Evolutionary conservation across 1,140 invertebrate species (phyloP), one percentile per base, ranked within the genome.

Genomic region (Drosophila yakuba): DNA sequence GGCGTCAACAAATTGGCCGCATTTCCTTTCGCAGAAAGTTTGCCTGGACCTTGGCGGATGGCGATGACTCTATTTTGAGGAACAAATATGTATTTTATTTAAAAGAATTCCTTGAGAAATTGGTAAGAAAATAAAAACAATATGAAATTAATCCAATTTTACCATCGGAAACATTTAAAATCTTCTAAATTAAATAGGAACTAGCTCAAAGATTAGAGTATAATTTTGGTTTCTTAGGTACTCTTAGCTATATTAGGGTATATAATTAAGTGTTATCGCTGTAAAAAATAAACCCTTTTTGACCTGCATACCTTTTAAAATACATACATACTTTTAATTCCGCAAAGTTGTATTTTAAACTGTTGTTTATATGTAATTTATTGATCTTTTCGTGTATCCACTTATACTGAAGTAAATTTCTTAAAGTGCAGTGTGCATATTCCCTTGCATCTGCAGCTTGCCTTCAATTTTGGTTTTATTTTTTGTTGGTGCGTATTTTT

Each of bases 1-100:
- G 59, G 58, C 54, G 59, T 61, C 83, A 77, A 86, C 83, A 86
- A 86, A 86, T 86, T 88, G 83, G 83, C 68, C 67, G 79, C 84
- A 88, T 86, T 88, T 86, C 62, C 71, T 74, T 76, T 58, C 52
- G 39, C 61, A 15, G 38, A 67, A 76, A 83, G 75, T 84, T 88
- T 8, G 55, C 58, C 60, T 35, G 57, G 39, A 54, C 47, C 61
- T 52, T 50, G 43, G 54, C 44, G 55, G 20, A 51, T 38, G 52
- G 50, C 44, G 62, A 79, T 86, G 83, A 88, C 58, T 86, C 78
- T 82, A 47, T 66, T 59, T 41, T 61, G 11, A 56, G 59, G 55
- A 57, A 44, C 15, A 45, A 50, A 72, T 39, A 4, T 39, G 4
- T 39, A 39, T 39, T 39, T 32, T 32, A 32, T 32, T 32, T 32